Conservation (phyloP, 2,797 vertebrate species). For the Tokudaia muenninki region DNA sequence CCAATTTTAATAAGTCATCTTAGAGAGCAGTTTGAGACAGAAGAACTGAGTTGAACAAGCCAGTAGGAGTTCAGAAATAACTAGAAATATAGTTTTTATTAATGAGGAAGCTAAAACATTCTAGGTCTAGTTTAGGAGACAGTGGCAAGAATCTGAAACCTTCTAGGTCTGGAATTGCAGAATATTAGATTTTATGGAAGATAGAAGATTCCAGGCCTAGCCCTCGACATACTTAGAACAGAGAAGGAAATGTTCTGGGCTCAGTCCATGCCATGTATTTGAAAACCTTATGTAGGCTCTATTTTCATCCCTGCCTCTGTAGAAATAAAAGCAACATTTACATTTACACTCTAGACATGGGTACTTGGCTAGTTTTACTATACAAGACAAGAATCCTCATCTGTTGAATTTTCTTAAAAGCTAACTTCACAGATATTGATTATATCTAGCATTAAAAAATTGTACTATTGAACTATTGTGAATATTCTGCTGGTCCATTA, state of each 20-base stretch:
- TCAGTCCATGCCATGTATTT: too few species aligned
- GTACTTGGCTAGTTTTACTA: neutral
- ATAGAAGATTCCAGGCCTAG: too few species aligned
- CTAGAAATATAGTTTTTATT: too few species aligned
- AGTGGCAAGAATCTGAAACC: too few species aligned
- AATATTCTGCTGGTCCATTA: neutral
- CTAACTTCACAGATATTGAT: neutral
- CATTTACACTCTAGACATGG: neutral
- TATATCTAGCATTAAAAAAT: neutral
- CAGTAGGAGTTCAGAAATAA: too few species aligned
- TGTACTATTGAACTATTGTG: neutral
- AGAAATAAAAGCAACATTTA: neutral
- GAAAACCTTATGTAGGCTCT: neutral
- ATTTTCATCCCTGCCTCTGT: neutral
- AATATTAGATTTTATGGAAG: too few species aligned
- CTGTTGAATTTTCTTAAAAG: neutral
- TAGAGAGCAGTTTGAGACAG: too few species aligned
- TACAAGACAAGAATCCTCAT: neutral
- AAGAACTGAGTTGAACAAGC: too few species aligned
- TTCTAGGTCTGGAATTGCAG: too few species aligned
- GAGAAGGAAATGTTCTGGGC: neutral
- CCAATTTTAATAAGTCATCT: too few species aligned
- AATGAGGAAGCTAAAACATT: too few species aligned
- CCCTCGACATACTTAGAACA: neutral
- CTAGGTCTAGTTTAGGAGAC: too few species aligned